Evolutionary conservation across 2,888 invertebrate genomes (phyloP), one percentile per base, ranked within the genome.

Genomic region (Latrodectus elegans): DNA sequence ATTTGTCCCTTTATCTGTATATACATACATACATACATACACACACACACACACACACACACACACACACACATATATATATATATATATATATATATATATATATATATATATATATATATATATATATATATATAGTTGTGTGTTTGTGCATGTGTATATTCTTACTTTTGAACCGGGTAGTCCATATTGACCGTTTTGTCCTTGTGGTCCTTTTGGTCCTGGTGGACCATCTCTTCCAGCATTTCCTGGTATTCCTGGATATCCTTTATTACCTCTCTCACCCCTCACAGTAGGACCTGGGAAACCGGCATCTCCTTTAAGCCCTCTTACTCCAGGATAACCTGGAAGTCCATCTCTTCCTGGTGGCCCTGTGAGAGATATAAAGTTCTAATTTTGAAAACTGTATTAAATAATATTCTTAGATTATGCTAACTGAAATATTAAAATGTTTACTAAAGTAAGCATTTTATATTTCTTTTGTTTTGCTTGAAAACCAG

Each of bases 401-500:
- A 68, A 68, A 68, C 2, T 22, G 10, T 17, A 68, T 68, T 6
- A 12, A 22, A 8, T n/a, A 17, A 22, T 17, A 68, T 60, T 11
- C 12, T 68, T 8, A 22, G n/a, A 17, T 17, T 11, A 1, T 68
- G 17, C 67, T 17, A 22, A 67, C 8, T 17, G 11, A 17, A 8
- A 4, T 17, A 17, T 8, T 17, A 68, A 9, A 12, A 22, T 17
- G 22, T 17, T 68, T 94, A 93, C 85, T 96, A n/a, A 17, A 68
- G 8, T 22, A 12, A 67, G 2, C 0, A 67, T n/a, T n/a, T n/a
- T n/a, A 38, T 38, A 38, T 38, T 38, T 38, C 4, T 4, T 38
- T 38, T 38, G 4, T 38, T 38, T 4, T 38, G 4, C 38, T 4
- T 38, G 38, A 38, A 38, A 38, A 38, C 4, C 38, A 38, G 2